A percentile compares a stretch with the other conserved stretches of the same genome.
Evolutionary conservation across 2,113 vertebrate species (phyloP).

Genomic region (Naja naja): DNA sequence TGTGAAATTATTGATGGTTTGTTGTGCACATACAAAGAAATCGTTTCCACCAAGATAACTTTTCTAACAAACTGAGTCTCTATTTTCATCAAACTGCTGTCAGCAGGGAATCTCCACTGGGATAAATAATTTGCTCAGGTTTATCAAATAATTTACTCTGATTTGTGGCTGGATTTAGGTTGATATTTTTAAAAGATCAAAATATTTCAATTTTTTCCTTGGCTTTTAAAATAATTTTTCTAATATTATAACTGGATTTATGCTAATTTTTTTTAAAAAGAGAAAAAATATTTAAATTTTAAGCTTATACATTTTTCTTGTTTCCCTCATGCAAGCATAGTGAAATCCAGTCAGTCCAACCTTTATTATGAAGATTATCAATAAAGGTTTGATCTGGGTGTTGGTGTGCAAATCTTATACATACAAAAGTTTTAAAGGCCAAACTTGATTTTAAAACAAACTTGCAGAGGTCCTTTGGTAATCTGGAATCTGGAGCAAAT

Average conservation of each 20-base stretch:
- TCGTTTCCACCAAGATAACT: neutral
- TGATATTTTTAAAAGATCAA: neutral
- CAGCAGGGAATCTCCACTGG: neutral
- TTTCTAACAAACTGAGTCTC: neutral
- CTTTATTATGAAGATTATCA: neutral
- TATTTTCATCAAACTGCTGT: neutral
- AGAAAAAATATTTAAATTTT: neutral
- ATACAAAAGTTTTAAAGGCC: neutral
- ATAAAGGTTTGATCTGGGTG: neutral
- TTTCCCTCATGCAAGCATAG: neutral
- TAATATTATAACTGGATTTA: neutral
- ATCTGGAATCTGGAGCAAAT: constrained; percentile 48
- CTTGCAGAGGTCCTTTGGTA: neutral
- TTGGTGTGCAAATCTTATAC: neutral
- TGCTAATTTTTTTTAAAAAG: neutral
- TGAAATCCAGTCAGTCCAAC: neutral
- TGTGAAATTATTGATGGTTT: neutral
- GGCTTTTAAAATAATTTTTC: no score
- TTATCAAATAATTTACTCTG: neutral
- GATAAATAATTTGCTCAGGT: neutral
- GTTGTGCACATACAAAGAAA: neutral
- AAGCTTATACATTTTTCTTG: neutral
- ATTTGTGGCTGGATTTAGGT: neutral
- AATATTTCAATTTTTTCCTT: neutral
- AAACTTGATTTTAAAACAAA: neutral